Evolutionary conservation across 2,888 invertebrate genomes (phyloP).

Genomic region (Julus scanicus): DNA sequence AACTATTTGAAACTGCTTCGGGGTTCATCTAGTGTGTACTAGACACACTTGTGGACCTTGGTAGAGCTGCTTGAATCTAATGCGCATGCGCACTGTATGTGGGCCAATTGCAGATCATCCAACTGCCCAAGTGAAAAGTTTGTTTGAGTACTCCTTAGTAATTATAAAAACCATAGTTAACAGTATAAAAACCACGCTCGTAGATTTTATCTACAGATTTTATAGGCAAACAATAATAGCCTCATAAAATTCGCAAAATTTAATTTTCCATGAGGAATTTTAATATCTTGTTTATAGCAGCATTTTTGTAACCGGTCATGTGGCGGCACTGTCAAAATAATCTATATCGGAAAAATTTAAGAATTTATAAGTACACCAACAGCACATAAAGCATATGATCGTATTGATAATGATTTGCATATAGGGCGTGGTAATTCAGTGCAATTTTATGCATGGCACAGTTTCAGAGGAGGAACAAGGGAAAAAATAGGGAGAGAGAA

Average conservation of each 20-base stretch:
- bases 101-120: no score
- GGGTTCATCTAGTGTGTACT: no score
- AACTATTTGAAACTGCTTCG: no score
- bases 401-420: slow-evolving; percentile 45
- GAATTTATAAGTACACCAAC: not conserved
- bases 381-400: not conserved
- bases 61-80: no score
- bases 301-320: not conserved
- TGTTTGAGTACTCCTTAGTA: no score
- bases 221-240: not conserved
- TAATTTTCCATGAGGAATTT: not conserved
- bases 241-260: not conserved
- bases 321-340: slow-evolving; percentile 5
- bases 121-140: no score
- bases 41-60: no score
- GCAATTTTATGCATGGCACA: slow-evolving; percentile 46
- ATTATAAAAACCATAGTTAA: no score
- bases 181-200: no score
- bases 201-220: no score
- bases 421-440: slow-evolving; percentile 30
- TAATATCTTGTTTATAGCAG: not conserved
- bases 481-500: not conserved
- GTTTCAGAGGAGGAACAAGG: slow-evolving; percentile 16
- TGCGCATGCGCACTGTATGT: no score
- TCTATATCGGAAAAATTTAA: not conserved